phyloP scores from a whole-genome alignment of 35 echinoderm and acorn worm genomes.

The Apostichopus californicus region DNA sequence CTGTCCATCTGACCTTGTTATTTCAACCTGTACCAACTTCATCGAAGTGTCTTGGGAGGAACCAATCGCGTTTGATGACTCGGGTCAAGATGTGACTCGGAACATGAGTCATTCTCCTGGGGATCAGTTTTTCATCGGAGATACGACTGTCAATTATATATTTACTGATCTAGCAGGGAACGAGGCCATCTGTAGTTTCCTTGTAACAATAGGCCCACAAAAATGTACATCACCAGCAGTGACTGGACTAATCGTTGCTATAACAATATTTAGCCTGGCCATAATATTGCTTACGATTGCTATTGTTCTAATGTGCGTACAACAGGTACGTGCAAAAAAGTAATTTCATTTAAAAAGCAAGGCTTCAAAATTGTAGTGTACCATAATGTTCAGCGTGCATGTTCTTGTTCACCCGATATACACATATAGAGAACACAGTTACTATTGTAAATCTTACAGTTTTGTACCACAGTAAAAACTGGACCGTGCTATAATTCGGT shows the following conservation, averaged over 20 bases:
- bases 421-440: too few species aligned
- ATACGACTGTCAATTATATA: constrained; percentile 38
- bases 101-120: not conserved
- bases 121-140: not conserved
- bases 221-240: not conserved
- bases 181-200: constrained; percentile 40
- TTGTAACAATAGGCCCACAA: constrained; percentile 30
- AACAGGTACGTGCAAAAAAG: not conserved
- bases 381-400: too few species aligned
- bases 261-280: constrained; percentile 5
- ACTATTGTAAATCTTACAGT: too few species aligned
- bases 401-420: too few species aligned
- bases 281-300: not conserved
- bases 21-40: not conserved
- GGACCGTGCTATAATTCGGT: too few species aligned
- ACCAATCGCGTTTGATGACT: constrained; percentile 27
- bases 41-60: constrained; percentile 18
- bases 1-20: not conserved
- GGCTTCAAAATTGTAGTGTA: too few species aligned
- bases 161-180: constrained; percentile 49
- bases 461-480: too few species aligned
- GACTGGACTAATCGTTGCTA: not conserved
- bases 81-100: not conserved
- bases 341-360: not conserved
- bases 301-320: not conserved